These are phyloP conservation scores for Cataglyphis rosenhaueri DNA, from an alignment of 2,888 invertebrate genomes.

Conservation along the genomic window DNA sequence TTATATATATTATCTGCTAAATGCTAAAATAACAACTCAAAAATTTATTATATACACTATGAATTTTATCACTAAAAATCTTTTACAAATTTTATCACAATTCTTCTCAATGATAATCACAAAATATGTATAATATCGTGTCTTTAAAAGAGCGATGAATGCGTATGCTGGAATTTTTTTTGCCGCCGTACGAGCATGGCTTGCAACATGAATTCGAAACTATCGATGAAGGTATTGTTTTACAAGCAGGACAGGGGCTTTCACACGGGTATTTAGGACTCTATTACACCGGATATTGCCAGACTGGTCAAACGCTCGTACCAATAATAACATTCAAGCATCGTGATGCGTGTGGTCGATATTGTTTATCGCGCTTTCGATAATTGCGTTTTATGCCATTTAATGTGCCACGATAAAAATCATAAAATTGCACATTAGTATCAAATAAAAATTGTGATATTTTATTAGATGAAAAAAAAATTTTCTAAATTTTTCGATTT, in stretches of 20 bases:
- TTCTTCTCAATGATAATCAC: not conserved
- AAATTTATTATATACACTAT: not conserved
- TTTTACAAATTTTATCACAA: not conserved
- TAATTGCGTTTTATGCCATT: slow-evolving; percentile 39
- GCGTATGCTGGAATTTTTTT: not conserved
- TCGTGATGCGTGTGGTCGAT: slow-evolving; percentile 17
- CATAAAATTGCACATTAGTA: not conserved
- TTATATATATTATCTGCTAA: not conserved
- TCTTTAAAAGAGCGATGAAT: slow-evolving; percentile 5
- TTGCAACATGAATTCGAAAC: slow-evolving; percentile 24
- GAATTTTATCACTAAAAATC: not conserved
- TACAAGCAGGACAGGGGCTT: slow-evolving; percentile 27
- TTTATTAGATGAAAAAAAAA: not conserved
- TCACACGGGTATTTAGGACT: slow-evolving; percentile 49
- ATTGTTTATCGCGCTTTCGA: slow-evolving; percentile 32
- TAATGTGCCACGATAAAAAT: slow-evolving; percentile 9
- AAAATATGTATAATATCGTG: not conserved
- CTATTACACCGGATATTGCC: slow-evolving; percentile 46
- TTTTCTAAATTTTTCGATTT: not conserved
- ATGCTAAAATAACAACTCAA: not conserved
- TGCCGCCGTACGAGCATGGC: not conserved
- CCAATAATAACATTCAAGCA: slow-evolving; percentile 36
- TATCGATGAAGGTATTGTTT: slow-evolving; percentile 52
- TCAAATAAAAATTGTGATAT: not conserved
- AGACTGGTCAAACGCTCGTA: slow-evolving; percentile 34